Evolutionary conservation across 2,888 invertebrate genomes (phyloP).

Genomic region (Meliscaeva auricollis): DNA sequence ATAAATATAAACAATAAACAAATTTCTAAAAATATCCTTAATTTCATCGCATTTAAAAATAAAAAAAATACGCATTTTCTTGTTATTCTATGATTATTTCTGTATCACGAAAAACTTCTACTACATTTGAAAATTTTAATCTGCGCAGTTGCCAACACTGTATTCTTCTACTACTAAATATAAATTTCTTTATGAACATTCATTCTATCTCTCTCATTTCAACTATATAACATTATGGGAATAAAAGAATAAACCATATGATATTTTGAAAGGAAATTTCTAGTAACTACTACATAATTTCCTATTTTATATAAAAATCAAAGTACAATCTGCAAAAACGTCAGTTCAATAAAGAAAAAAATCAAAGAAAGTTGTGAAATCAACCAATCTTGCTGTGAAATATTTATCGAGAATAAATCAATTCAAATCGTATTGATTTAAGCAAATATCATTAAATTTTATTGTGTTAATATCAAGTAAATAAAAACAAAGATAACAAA

Average conservation of each 20-base stretch:
- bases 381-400: background rate
- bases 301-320: slow-evolving; percentile 57
- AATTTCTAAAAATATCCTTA: slow-evolving; percentile 18
- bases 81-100: slow-evolving; percentile 20
- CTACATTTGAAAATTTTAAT: background rate
- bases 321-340: slow-evolving; percentile 48
- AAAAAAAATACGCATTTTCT: slow-evolving; percentile 17
- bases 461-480: slow-evolving; percentile 21
- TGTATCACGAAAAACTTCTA: background rate
- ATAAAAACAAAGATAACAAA: slow-evolving; percentile 78
- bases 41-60: background rate
- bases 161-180: slow-evolving; percentile 37
- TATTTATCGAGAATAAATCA: background rate
- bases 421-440: slow-evolving; percentile 18
- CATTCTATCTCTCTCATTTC: slow-evolving; percentile 19
- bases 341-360: slow-evolving; percentile 58
- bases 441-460: background rate
- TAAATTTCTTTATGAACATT: slow-evolving; percentile 35
- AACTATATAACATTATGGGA: background rate
- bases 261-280: slow-evolving; percentile 47
- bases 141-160: slow-evolving; percentile 51
- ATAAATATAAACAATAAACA: too few relatives aligned
- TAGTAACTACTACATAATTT: slow-evolving; percentile 67
- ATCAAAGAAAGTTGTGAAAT: slow-evolving; percentile 39
- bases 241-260: slow-evolving; percentile 22